phyloP scores from a whole-genome alignment of 2,113 vertebrate genomes.

The Chinchilla lanigera region DNA sequence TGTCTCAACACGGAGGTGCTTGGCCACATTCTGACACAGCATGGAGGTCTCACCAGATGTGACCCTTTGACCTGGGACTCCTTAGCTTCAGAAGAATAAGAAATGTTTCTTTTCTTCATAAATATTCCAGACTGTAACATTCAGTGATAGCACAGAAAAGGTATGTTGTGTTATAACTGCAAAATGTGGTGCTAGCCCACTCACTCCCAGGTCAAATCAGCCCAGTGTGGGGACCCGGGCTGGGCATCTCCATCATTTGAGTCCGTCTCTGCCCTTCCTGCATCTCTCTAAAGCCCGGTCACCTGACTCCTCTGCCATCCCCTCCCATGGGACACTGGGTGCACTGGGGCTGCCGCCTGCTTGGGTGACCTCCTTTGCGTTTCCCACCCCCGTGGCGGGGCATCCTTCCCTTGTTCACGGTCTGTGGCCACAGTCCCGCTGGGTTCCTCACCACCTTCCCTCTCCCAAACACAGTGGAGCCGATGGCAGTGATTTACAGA shows the following conservation, averaged over 20 bases:
- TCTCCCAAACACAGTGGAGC: not conserved
- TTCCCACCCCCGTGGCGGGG: no score
- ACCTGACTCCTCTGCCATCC: not conserved
- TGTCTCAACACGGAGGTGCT: not conserved
- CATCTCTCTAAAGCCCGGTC: not conserved
- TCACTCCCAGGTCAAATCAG: not conserved
- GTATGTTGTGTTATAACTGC: not conserved
- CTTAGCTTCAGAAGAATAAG: not conserved
- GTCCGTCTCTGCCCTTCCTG: not conserved
- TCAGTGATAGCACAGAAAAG: not conserved
- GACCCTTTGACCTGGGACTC: not conserved
- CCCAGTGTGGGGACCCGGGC: not conserved
- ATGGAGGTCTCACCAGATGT: not conserved
- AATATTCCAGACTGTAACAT: not conserved
- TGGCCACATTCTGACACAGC: not conserved
- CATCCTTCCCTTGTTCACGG: not conserved
- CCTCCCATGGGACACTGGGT: not conserved
- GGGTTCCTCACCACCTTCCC: no score
- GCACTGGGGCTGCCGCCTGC: not conserved
- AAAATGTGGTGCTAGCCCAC: fast-evolving
- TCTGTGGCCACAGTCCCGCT: fast-evolving
- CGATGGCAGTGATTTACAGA: not conserved
- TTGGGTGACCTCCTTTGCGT: not conserved
- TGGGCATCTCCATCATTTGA: not conserved
- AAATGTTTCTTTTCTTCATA: not conserved